Conservation (phyloP, 2,113 vertebrate species). For the Myrmophylax atrothorax region DNA sequence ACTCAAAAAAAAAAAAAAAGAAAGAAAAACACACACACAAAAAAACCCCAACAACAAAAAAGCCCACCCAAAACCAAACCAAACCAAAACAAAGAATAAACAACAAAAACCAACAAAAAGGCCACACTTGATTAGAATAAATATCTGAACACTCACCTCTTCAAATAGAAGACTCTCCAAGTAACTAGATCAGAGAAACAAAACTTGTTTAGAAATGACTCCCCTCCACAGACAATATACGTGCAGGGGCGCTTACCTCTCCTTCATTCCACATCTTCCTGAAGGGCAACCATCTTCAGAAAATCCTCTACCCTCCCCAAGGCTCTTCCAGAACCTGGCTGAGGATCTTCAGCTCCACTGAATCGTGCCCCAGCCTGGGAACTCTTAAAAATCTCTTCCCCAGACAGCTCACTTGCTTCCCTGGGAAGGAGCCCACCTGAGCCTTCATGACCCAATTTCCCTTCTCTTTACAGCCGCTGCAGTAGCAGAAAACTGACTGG, state of each 20-base stretch:
- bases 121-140: background rate
- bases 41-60: too few relatives aligned
- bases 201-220: background rate
- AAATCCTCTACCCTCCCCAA: background rate
- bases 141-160: background rate
- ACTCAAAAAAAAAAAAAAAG: background rate
- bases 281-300: background rate
- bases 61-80: too few relatives aligned
- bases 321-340: background rate
- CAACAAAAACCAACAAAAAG: background rate
- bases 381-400: background rate
- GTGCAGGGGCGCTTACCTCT: rapidly evolving
- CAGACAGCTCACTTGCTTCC: background rate
- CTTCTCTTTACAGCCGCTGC: background rate
- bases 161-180: background rate
- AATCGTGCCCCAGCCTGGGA: background rate
- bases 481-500: background rate
- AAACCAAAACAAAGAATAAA: background rate
- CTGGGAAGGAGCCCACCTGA: background rate
- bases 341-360: background rate
- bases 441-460: background rate
- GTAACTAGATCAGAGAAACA: background rate
- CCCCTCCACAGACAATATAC: rapidly evolving
- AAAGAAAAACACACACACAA: too few relatives aligned
- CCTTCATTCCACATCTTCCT: background rate